Conservation (phyloP, 2,113 vertebrate species). For the Notothenia coriiceps region DNA sequence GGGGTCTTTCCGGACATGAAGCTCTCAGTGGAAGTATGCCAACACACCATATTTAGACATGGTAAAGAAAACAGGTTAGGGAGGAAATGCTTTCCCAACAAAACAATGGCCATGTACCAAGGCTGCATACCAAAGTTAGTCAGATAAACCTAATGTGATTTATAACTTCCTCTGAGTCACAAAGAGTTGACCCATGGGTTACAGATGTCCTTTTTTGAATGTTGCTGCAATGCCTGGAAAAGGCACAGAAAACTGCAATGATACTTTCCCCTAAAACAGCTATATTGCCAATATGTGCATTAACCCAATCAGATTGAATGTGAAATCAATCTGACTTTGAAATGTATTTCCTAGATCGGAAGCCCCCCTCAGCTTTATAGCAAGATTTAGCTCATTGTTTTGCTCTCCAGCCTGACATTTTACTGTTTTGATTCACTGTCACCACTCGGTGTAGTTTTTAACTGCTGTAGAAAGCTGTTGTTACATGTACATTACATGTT, state of each 20-base stretch:
- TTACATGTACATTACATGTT: no score
- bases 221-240: not conserved
- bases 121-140: not conserved
- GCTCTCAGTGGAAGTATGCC: constrained; percentile 20
- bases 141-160: not conserved
- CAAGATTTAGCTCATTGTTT: no score
- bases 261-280: no score
- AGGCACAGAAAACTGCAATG: not conserved
- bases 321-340: no score
- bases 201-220: not conserved
- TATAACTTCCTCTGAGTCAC: not conserved
- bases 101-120: constrained; percentile 24
- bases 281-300: no score
- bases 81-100: constrained; percentile 40
- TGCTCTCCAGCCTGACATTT: no score
- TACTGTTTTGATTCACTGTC: no score
- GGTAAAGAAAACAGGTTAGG: constrained; percentile 5
- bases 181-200: not conserved
- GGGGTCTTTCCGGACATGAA: not conserved
- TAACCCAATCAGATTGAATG: no score
- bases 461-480: no score
- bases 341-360: no score
- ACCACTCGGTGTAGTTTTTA: no score
- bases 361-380: no score
- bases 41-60: constrained; percentile 42